Percentiles rank a stretch among this genome's conserved stretches.
phyloP scores from a whole-genome alignment of 2,113 vertebrate genomes.

The Tupaia chinensis region DNA sequence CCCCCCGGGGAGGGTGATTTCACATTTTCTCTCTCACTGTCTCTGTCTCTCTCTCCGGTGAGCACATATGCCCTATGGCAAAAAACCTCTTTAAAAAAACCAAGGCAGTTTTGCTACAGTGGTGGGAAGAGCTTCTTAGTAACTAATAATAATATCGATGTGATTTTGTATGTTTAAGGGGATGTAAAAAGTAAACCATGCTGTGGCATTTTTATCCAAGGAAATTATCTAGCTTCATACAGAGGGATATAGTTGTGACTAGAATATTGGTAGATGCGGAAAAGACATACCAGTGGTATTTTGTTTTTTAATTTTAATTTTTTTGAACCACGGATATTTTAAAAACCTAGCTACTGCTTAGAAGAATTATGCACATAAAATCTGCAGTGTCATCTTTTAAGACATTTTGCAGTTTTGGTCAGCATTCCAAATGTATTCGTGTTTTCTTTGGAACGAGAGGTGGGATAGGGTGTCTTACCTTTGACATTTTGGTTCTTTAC shows the following conservation, averaged over 20 bases:
- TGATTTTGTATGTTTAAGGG: background rate
- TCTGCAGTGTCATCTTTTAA: background rate
- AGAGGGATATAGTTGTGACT: background rate
- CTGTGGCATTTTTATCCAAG: background rate
- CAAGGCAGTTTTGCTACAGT: background rate
- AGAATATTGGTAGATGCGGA: background rate
- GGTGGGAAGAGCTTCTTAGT: slow-evolving; percentile 29
- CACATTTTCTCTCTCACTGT: no score
- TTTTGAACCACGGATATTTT: background rate
- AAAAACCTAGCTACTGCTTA: background rate
- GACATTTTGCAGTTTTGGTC: background rate
- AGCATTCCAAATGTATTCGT: slow-evolving; percentile 29
- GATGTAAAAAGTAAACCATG: background rate
- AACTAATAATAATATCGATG: background rate
- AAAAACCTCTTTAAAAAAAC: no score
- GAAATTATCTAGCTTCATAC: slow-evolving; percentile 4
- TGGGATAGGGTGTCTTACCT: background rate
- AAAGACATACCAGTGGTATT: background rate
- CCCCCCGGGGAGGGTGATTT: no score
- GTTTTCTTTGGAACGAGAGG: slow-evolving; percentile 21
- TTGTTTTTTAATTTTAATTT: background rate
- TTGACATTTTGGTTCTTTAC: slow-evolving; percentile 33
- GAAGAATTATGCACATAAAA: slow-evolving; percentile 12
- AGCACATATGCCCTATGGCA: no score
- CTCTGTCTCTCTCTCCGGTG: no score